Evolutionary conservation across 2,888 invertebrate species (phyloP), one percentile per base, ranked within the genome.

Genomic region (Harmothoe impar): DNA sequence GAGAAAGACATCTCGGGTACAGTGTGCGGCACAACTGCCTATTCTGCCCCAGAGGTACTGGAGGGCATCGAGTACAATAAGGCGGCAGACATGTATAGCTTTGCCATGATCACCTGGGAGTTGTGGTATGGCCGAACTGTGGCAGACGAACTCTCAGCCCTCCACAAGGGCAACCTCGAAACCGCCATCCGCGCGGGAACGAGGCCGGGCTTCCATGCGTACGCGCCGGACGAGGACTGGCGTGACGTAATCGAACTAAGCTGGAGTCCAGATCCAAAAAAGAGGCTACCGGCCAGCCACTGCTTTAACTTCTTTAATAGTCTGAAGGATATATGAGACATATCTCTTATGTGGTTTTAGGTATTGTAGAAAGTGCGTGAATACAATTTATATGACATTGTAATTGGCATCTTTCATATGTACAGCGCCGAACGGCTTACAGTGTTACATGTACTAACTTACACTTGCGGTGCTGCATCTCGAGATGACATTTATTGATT

Each of bases 11-110:
- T 95, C 25, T 92, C 94, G 7, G 94, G 94, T 0, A 93, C 94
- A 31, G 92, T 93, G 20, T 94, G 93, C 7, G 94, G 94, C 5
- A 93, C 94, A 23, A 94, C 94, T 0, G 93, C 93, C 23, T 94
- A 94, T 72, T 92, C 95, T 35, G 92, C 94, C 17, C 95, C 95
- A 33, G 94, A 94, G 89, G 95, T 95, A 0, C 92, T 95, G 5
- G 91, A 92, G 0, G 95, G 94, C 1, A 93, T 93, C 15, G 54
- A 88, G 0, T 95, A 95, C 91, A 93, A 92, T 17, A 56, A 93
- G 0, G 92, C 91, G 12, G 94, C 94, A 35, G 95, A 95, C 92
- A 93, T 94, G 29, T 95, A 95, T 90, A 93, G 93, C 72, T 92
- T 94, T 35, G 94, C 92, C 23, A 89, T 94, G 77, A 68, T 93